Evolutionary conservation across 1,140 invertebrate species (phyloP), one percentile per base, ranked within the genome.

Genomic region (Sitophilus oryzae): DNA sequence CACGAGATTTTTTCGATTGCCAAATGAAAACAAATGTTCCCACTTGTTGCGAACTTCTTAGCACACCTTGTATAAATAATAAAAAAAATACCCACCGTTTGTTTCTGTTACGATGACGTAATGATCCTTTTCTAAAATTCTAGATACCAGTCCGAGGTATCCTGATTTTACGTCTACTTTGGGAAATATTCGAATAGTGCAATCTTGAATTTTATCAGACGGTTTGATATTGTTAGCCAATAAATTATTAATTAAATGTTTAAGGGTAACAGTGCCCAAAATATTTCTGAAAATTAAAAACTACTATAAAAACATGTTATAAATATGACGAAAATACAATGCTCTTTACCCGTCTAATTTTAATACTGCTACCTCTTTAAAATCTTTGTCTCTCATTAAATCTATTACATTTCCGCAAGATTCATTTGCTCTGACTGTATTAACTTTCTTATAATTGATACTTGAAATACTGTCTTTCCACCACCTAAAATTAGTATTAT

Each of bases 101-200:
- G 46, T 64, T 56, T 75, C 64, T 22, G 71, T 67, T 11, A 94
- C 79, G 4, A 93, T 68, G 0, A 86, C 88, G 69, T 83, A 92
- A 37, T 84, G 75, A 58, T 92, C 84, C 30, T 82, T 84, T 68
- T 93, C 87, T 14, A 96, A 74, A 61, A 92, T 80, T 37, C 85
- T 75, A 0, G 89, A 90, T 36, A 93, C 71, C 59, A 82, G 77
- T 3, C 88, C 87, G 0, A 94, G 67, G 18, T 77, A 78, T 2
- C 83, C 80, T 49, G 79, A 73, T 37, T 82, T 71, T 15, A 73
- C 19, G 19, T 77, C 73, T 19, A 92, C 76, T 73, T 85, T 86
- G 35, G 84, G 82, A 66, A 85, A 91, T 58, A 90, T 84, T 63
- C 85, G 84, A 53, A 84, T 79, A 1, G 87, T 72, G 6, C 82